A percentile compares a stretch with the other conserved stretches of the same genome.
Conservation (phyloP, 1,140 invertebrate species). For the Eueides isabella region DNA sequence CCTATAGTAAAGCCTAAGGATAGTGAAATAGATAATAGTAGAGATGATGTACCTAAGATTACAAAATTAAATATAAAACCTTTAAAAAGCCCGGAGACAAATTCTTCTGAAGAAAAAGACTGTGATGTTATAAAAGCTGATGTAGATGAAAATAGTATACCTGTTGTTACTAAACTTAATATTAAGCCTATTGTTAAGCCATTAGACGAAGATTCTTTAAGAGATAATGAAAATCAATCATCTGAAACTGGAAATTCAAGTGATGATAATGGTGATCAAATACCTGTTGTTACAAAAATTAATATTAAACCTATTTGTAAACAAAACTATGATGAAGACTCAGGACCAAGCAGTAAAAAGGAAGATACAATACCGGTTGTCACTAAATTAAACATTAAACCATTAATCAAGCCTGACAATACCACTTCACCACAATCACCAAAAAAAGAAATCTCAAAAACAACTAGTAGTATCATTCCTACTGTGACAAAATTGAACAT, state of each 20-base stretch:
- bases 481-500: conserved; percentile 78
- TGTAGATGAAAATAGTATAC: conserved; percentile 72
- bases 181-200: conserved; percentile 79
- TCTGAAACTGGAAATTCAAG: conserved; percentile 74
- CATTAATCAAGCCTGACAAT: conserved; percentile 64
- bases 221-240: conserved; percentile 72
- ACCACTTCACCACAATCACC: conserved; percentile 36
- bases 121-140: conserved; percentile 72
- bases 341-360: conserved; percentile 50
- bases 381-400: conserved; percentile 76
- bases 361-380: conserved; percentile 66
- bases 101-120: conserved; percentile 72
- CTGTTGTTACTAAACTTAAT: conserved; percentile 78
- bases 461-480: conserved; percentile 60
- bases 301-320: conserved; percentile 70
- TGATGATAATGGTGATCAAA: conserved; percentile 72
- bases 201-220: conserved; percentile 60
- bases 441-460: conserved; percentile 37
- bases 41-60: conserved; percentile 76
- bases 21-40: conserved; percentile 72
- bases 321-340: conserved; percentile 55
- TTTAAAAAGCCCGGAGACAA: conserved; percentile 67
- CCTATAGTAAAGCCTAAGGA: conserved; percentile 76
- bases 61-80: conserved; percentile 78
- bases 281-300: conserved; percentile 69